Evolutionary conservation across 1,140 invertebrate species (phyloP).

Genomic region (Diorhabda elongata): DNA sequence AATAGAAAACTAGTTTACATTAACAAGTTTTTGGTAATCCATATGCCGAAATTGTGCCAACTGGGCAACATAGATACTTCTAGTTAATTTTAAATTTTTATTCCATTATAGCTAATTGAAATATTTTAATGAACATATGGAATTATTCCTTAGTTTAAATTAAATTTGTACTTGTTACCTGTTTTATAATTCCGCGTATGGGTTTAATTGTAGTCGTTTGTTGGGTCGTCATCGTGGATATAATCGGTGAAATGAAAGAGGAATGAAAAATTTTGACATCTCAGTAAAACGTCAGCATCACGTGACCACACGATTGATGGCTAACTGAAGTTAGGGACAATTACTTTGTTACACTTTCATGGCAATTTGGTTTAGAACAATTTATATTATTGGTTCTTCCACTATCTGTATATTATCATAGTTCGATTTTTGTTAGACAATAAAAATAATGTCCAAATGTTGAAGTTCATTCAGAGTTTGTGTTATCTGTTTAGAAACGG

Average conservation of each 20-base stretch:
- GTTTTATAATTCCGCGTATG: constrained; percentile 56
- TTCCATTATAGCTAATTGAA: constrained; percentile 7
- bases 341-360: too few relatives aligned
- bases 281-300: constrained; percentile 15
- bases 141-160: constrained; percentile 13
- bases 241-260: constrained; percentile 14
- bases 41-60: constrained; percentile 32
- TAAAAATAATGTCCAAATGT: too few relatives aligned
- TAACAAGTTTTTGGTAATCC: constrained; percentile 10
- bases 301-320: background rate
- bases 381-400: too few relatives aligned
- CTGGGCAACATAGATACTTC: constrained; percentile 26
- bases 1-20: background rate
- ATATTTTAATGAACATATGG: background rate
- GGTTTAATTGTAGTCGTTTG: constrained; percentile 44
- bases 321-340: too few relatives aligned
- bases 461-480: too few relatives aligned
- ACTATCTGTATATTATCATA: too few relatives aligned
- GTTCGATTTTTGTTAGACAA: too few relatives aligned
- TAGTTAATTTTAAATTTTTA: constrained; percentile 7
- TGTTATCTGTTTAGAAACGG: too few relatives aligned
- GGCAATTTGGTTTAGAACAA: too few relatives aligned
- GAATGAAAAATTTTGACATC: constrained; percentile 12
- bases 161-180: constrained; percentile 46
- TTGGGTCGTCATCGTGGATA: constrained; percentile 51